A percentile compares a stretch with the other conserved stretches of the same genome.
phyloP scores from a whole-genome alignment of 2,888 invertebrate genomes.

The Masnerella sp. region DNA sequence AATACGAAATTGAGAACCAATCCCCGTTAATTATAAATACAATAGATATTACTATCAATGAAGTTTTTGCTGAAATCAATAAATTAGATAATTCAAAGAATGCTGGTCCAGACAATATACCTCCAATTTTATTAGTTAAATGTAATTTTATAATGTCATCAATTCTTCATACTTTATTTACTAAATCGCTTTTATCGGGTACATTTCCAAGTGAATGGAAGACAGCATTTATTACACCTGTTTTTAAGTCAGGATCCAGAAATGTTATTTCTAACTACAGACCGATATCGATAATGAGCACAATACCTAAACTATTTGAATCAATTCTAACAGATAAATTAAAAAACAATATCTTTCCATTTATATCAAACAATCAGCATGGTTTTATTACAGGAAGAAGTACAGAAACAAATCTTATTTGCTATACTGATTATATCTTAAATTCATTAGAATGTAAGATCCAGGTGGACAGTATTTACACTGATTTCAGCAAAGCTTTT shows the following conservation, averaged over 20 bases:
- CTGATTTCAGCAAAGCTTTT: constrained; percentile 13
- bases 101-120: too few species aligned
- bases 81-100: too few species aligned
- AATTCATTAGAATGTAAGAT: neutral
- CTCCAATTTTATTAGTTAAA: too few species aligned
- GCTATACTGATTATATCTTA: constrained; percentile 1
- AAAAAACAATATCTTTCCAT: neutral
- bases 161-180: too few species aligned
- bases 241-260: neutral
- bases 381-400: constrained; percentile 1
- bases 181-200: too few species aligned
- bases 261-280: too few species aligned
- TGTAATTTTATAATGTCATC: too few species aligned
- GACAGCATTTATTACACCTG: neutral
- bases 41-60: too few species aligned
- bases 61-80: too few species aligned
- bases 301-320: constrained; percentile 4
- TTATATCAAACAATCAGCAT: constrained; percentile 8
- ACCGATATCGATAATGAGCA: constrained; percentile 1
- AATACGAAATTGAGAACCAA: too few species aligned
- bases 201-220: too few species aligned
- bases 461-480: constrained; percentile 20
- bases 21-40: too few species aligned
- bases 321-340: neutral
- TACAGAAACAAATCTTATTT: constrained; percentile 5